phyloP scores from a whole-genome alignment of 2,888 invertebrate genomes.

The Brenthis ino region DNA sequence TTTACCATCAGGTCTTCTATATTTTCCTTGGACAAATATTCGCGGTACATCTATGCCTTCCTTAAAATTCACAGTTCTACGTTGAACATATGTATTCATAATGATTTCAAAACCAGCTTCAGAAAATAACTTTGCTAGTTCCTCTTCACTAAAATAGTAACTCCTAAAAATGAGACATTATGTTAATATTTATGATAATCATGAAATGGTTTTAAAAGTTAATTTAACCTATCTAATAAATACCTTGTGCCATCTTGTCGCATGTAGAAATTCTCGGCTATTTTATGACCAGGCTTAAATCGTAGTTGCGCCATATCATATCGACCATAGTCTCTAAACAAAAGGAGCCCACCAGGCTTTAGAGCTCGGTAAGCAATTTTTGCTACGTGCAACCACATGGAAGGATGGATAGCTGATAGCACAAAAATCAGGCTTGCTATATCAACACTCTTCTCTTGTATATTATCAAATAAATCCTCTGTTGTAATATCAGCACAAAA shows the following conservation, averaged over 20 bases:
- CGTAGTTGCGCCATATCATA: slow-evolving; percentile 98
- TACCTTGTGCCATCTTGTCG: slow-evolving; percentile 97
- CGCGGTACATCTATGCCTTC: slow-evolving; percentile 95
- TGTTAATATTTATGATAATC: not conserved
- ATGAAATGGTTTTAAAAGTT: not conserved
- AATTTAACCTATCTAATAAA: not conserved
- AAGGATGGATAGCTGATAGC: slow-evolving; percentile 95
- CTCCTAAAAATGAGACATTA: slow-evolving; percentile 70
- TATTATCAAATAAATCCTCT: slow-evolving; percentile 83
- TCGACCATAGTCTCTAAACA: slow-evolving; percentile 96
- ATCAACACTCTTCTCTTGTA: slow-evolving; percentile 83
- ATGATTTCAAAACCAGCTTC: slow-evolving; percentile 87
- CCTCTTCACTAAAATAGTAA: slow-evolving; percentile 90
- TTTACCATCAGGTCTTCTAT: slow-evolving; percentile 78
- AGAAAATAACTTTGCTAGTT: slow-evolving; percentile 85
- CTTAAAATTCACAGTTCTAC: slow-evolving; percentile 95
- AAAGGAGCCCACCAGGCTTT: slow-evolving; percentile 88
- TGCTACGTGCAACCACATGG: slow-evolving; percentile 86
- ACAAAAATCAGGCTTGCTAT: slow-evolving; percentile 96
- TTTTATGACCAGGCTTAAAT: slow-evolving; percentile 96
- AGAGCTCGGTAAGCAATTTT: slow-evolving; percentile 85
- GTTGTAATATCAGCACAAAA: slow-evolving; percentile 94
- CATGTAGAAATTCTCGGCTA: slow-evolving; percentile 96
- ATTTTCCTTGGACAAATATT: slow-evolving; percentile 96
- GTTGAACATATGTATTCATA: slow-evolving; percentile 89